A percentile compares a stretch with the other conserved stretches of the same genome.
Evolutionary conservation across 2,888 invertebrate species (phyloP).

Genomic region (Busseola fusca): DNA sequence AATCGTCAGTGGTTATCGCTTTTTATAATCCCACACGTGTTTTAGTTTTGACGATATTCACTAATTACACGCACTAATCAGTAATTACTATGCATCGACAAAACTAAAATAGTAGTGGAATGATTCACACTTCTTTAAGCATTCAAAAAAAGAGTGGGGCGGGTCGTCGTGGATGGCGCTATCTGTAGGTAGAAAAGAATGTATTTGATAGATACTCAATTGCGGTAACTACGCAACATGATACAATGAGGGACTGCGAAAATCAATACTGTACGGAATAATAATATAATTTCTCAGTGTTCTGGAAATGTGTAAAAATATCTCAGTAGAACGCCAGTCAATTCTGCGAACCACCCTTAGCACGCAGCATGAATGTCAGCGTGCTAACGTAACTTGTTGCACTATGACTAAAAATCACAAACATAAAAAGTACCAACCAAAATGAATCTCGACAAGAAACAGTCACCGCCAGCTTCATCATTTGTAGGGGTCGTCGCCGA

Average conservation of each 20-base stretch:
- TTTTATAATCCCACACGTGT: no score
- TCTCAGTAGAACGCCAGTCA: constrained; percentile 19
- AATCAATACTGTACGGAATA: constrained; percentile 3
- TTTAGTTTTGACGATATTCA: no score
- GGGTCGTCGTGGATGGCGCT: no score
- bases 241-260: neutral
- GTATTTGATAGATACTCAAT: no score
- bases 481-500: constrained; percentile 56
- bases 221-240: neutral
- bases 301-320: neutral
- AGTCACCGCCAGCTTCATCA: constrained; percentile 36
- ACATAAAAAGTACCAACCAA: constrained; percentile 22
- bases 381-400: constrained; percentile 23
- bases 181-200: no score
- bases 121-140: no score
- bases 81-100: no score
- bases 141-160: no score
- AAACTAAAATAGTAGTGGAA: no score
- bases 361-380: neutral
- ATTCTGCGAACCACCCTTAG: constrained; percentile 13
- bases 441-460: constrained; percentile 39
- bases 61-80: no score
- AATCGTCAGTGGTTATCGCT: no score
- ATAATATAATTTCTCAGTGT: neutral
- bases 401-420: constrained; percentile 1